Conservation (phyloP, 2,888 invertebrate species). For the Eupithecia dodoneata region DNA sequence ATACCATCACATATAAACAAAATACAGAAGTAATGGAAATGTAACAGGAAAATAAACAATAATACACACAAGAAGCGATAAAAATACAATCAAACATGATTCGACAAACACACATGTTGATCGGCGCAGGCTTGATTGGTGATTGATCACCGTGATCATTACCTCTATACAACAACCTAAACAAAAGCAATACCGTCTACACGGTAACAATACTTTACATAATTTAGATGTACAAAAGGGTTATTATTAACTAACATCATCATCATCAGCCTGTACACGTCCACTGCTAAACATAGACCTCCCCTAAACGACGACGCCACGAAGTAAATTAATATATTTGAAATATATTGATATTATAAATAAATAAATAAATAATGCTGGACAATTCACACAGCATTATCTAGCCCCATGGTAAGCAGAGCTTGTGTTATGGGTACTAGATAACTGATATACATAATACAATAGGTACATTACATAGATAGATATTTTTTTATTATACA, state of each 20-base stretch:
- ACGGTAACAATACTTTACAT: constrained; percentile 17
- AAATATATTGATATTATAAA: too few species aligned
- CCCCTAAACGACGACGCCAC: too few species aligned
- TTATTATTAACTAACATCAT: background rate
- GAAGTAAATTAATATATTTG: too few species aligned
- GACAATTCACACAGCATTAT: too few species aligned
- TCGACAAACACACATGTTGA: constrained; percentile 28
- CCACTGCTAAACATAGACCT: too few species aligned
- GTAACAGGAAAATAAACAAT: constrained; percentile 15
- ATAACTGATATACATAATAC: too few species aligned
- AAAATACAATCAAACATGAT: constrained; percentile 27
- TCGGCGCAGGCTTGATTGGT: constrained; percentile 16
- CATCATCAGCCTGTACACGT: too few species aligned
- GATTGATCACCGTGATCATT: constrained; percentile 31
- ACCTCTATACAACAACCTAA: constrained; percentile 23
- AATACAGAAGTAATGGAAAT: background rate
- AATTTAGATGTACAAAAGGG: constrained; percentile 22
- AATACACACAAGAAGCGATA: constrained; percentile 22
- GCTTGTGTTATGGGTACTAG: too few species aligned
- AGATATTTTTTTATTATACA: too few species aligned
- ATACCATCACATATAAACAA: background rate
- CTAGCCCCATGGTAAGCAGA: too few species aligned
- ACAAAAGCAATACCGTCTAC: constrained; percentile 30
- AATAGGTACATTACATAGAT: too few species aligned
- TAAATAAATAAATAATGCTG: too few species aligned